Percentiles rank a stretch among this genome's conserved stretches.
Evolutionary conservation across 2,113 vertebrate genomes (phyloP).

Genomic region (Gymnocephalus cernua): DNA sequence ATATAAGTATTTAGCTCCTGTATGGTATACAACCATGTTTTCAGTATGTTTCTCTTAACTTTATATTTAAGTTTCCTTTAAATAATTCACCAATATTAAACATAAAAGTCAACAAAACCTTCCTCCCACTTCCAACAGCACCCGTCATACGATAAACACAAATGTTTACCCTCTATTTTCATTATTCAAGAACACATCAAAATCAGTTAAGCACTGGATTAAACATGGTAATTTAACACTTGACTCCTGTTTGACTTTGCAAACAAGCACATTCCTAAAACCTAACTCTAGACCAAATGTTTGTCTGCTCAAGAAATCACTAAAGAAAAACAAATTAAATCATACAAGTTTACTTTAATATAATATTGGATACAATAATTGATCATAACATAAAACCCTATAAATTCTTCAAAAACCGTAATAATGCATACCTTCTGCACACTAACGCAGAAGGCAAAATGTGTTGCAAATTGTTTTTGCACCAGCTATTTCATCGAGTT

Average conservation of each 20-base stretch:
- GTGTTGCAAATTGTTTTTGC: background rate
- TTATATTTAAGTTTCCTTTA: background rate
- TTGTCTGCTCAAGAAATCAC: background rate
- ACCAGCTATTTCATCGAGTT: background rate
- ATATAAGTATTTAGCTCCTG: background rate
- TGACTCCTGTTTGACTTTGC: background rate
- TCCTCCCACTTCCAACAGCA: background rate
- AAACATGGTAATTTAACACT: background rate
- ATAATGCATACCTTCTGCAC: constrained; percentile 2
- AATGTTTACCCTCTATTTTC: background rate
- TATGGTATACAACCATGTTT: background rate
- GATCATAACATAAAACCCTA: constrained; percentile 21
- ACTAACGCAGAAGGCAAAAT: constrained; percentile 2
- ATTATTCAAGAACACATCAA: background rate
- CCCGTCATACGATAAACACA: background rate
- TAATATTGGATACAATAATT: constrained; percentile 33
- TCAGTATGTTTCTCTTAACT: background rate
- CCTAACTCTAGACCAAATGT: background rate
- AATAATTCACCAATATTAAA: background rate
- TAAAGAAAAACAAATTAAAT: background rate
- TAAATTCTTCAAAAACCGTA: constrained; percentile 36
- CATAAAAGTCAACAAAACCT: background rate
- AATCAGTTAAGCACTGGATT: background rate
- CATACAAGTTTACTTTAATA: constrained; percentile 52
- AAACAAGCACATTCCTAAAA: background rate